phyloP scores from a whole-genome alignment of 2,888 invertebrate species.

The Hypolimnas misippus region DNA sequence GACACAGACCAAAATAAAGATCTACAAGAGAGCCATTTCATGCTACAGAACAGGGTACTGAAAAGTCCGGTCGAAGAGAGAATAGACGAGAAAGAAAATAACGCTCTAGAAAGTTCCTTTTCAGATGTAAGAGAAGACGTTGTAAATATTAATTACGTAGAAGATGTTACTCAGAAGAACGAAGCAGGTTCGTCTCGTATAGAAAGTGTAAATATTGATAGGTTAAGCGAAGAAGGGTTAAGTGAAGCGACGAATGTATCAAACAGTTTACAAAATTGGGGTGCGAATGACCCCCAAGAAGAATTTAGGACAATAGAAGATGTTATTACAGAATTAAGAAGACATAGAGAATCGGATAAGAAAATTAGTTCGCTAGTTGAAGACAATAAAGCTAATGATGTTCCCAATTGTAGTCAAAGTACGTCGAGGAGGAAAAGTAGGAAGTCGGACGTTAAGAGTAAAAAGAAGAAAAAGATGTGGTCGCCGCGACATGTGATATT shows the following conservation, averaged over 20 bases:
- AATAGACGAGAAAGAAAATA: conserved; percentile 51
- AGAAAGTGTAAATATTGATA: conserved; percentile 55
- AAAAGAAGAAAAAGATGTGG: conserved; percentile 72
- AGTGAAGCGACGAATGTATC: conserved; percentile 51
- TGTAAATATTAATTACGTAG: conserved; percentile 72
- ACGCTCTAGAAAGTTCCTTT: conserved; percentile 68
- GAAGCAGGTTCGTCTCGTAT: conserved; percentile 66
- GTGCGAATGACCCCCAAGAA: conserved; percentile 53
- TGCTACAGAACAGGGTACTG: conserved; percentile 76
- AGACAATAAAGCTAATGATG: conserved; percentile 49
- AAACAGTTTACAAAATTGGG: conserved; percentile 57
- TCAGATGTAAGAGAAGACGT: conserved; percentile 58
- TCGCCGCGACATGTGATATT: conserved; percentile 73
- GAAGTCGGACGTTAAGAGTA: conserved; percentile 61
- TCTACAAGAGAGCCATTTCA: conserved; percentile 64
- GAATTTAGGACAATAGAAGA: conserved; percentile 68
- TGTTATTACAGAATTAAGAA: conserved; percentile 65
- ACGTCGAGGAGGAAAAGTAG: conserved; percentile 59
- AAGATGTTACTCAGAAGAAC: conserved; percentile 66
- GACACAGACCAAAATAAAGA: conserved; percentile 80
- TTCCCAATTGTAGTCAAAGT: conserved; percentile 53
- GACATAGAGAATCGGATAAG: conserved; percentile 60
- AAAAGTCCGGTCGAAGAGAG: conserved; percentile 59
- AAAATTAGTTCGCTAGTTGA: conserved; percentile 54
- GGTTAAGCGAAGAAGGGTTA: conserved; percentile 58